Evolutionary conservation across 2,888 invertebrate genomes (phyloP).

Genomic region (Hypercompe scribonia): DNA sequence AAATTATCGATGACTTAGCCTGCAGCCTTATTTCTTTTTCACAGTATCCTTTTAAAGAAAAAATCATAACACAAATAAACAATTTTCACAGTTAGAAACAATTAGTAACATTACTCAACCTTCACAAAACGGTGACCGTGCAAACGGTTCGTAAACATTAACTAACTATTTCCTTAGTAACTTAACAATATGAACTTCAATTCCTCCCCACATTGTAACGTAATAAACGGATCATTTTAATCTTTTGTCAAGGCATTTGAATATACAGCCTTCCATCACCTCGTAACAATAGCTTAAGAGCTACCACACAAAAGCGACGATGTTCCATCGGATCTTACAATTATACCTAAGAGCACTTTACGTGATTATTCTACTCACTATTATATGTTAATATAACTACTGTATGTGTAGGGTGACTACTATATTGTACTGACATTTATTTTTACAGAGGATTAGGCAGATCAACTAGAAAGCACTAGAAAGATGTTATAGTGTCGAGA

Average conservation of each 20-base stretch:
- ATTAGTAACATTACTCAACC: background rate
- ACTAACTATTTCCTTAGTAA: background rate
- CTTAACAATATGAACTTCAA: background rate
- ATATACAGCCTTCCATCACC: conserved; percentile 10
- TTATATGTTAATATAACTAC: conserved; percentile 43
- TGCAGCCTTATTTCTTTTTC: too few species aligned
- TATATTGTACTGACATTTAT: background rate
- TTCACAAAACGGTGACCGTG: background rate
- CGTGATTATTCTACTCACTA: conserved; percentile 45
- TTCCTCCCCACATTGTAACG: conserved; percentile 3
- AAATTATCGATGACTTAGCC: too few species aligned
- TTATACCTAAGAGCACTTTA: conserved; percentile 51
- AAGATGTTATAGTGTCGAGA: background rate
- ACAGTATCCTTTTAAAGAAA: too few species aligned
- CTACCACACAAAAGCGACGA: conserved; percentile 30
- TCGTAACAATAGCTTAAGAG: conserved; percentile 40
- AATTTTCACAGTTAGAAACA: background rate
- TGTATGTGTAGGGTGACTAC: conserved; percentile 11
- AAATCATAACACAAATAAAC: too few species aligned
- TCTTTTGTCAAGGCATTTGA: conserved; percentile 10
- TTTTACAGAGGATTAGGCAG: background rate
- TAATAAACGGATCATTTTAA: conserved; percentile 11
- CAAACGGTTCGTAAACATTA: background rate
- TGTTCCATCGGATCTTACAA: conserved; percentile 51
- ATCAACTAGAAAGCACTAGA: background rate